Conservation (phyloP, 2,113 vertebrate genomes). For the Python bivittatus region DNA sequence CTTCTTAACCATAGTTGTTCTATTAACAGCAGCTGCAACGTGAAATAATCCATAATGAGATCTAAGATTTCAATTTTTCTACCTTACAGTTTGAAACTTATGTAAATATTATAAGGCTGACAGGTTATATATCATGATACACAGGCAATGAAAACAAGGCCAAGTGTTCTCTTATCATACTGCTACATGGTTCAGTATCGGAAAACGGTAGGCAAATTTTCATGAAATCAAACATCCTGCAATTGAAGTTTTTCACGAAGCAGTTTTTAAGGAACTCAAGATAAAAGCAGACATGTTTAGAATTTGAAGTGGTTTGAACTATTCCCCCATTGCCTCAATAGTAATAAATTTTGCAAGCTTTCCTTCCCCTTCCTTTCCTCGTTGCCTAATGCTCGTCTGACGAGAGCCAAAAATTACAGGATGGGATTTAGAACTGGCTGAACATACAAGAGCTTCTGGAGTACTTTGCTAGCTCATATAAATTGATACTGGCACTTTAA, state of each 20-base stretch:
- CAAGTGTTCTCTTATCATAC: conserved; percentile 42
- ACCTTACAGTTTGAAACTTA: conserved; percentile 38
- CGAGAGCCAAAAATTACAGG: conserved; percentile 13
- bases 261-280: conserved; percentile 58
- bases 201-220: conserved; percentile 50
- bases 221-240: conserved; percentile 65
- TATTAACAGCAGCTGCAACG: neutral
- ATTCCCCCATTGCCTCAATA: conserved; percentile 73
- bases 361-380: conserved; percentile 51
- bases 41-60: conserved; percentile 2
- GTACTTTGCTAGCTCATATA: neutral
- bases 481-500: neutral
- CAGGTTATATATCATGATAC: conserved; percentile 50
- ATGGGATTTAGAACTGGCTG: conserved; percentile 2
- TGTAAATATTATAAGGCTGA: conserved; percentile 36
- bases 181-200: conserved; percentile 40
- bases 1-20: neutral
- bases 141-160: conserved; percentile 55
- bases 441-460: neutral
- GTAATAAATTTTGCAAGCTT: conserved; percentile 73
- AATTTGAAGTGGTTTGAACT: conserved; percentile 67
- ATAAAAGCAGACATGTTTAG: conserved; percentile 69
- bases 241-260: conserved; percentile 67
- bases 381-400: conserved; percentile 34
- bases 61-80: conserved; percentile 34